A percentile compares a stretch with the other conserved stretches of the same genome.
phyloP scores from a whole-genome alignment of 2,888 invertebrate species.

The Parascotia fuliginaria region DNA sequence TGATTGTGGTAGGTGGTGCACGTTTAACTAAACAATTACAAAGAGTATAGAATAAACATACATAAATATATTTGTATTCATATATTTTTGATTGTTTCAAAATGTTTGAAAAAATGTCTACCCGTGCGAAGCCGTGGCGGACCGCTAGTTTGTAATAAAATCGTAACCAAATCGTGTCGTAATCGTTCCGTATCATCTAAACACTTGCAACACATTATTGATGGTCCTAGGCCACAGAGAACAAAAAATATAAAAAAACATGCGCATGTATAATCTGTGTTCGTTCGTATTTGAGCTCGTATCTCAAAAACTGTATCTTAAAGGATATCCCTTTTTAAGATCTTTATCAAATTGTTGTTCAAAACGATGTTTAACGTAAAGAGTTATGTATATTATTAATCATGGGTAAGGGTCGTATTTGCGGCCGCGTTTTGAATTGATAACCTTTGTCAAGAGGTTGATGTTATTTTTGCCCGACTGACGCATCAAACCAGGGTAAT shows the following conservation, averaged over 20 bases:
- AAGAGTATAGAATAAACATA: no score
- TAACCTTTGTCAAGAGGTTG: neutral
- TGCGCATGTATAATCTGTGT: constrained; percentile 33
- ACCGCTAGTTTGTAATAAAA: neutral
- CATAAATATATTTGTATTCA: no score
- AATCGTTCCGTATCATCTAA: constrained; percentile 27
- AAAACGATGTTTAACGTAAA: constrained; percentile 13
- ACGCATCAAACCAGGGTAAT: no score
- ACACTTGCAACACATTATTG: constrained; percentile 32
- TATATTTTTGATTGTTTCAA: no score
- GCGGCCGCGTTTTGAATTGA: neutral
- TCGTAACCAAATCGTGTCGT: constrained; percentile 26
- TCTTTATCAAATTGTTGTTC: constrained; percentile 31
- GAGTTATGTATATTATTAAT: constrained; percentile 9
- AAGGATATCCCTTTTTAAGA: constrained; percentile 21
- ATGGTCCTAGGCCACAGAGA: constrained; percentile 36
- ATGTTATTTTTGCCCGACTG: no score
- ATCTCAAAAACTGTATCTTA: constrained; percentile 44
- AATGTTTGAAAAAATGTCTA: no score
- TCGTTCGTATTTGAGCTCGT: constrained; percentile 36
- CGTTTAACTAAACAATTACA: no score
- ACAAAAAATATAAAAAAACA: constrained; percentile 20
- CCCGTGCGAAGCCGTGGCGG: no score
- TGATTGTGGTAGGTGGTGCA: no score
- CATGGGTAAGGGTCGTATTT: constrained; percentile 1